phyloP scores from a whole-genome alignment of 2,113 vertebrate species.

The Zosterops japonicus region DNA sequence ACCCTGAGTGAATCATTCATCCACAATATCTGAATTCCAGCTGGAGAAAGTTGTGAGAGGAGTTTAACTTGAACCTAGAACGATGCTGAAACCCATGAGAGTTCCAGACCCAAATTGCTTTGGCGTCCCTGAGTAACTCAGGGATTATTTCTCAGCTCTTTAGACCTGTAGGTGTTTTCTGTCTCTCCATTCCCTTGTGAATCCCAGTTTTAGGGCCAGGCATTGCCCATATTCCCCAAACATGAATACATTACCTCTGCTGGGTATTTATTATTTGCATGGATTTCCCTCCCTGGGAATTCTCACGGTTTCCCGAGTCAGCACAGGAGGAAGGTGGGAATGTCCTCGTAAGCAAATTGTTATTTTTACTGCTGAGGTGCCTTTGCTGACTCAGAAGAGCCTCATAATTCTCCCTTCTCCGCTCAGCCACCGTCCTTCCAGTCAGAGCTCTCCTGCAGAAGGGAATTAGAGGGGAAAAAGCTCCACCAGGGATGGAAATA shows the following conservation, averaged over 20 bases:
- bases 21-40: neutral
- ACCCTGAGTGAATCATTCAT: neutral
- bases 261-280: slow-evolving; percentile 30
- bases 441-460: neutral
- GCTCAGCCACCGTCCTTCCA: neutral
- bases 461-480: neutral
- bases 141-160: neutral
- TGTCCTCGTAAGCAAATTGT: neutral
- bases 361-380: neutral
- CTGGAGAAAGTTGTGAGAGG: neutral
- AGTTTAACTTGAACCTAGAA: neutral
- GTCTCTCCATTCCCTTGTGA: neutral
- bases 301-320: slow-evolving; percentile 5
- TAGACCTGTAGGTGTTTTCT: slow-evolving; percentile 9
- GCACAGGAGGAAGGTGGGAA: neutral
- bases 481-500: neutral
- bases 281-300: neutral
- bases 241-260: neutral
- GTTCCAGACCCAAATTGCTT: neutral
- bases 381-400: slow-evolving; percentile 13
- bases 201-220: neutral
- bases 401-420: neutral
- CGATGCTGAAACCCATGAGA: neutral
- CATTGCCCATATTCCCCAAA: neutral
- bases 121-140: neutral